A percentile compares a stretch with the other conserved stretches of the same genome.
phyloP scores from a whole-genome alignment of 1,140 invertebrate genomes.

The Ips nitidus region DNA sequence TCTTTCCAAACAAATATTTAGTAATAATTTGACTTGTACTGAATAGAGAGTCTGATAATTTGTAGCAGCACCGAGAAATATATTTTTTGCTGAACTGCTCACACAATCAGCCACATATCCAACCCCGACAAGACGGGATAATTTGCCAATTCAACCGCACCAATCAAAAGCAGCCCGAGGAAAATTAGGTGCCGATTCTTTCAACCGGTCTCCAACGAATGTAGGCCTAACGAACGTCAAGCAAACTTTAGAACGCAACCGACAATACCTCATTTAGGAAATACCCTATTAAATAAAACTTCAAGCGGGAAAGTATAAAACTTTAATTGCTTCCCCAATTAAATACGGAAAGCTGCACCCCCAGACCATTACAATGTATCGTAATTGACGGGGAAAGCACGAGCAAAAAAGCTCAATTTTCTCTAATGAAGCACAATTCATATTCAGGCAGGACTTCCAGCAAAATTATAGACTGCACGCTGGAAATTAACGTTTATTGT shows the following conservation, averaged over 20 bases:
- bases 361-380: background rate
- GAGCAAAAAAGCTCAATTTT: slow-evolving; percentile 2
- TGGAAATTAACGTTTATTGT: background rate
- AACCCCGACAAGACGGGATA: no score
- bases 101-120: no score
- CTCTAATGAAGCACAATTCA: slow-evolving; percentile 4
- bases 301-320: slow-evolving; percentile 2
- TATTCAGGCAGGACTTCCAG: background rate
- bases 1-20: no score
- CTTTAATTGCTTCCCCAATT: slow-evolving; percentile 6
- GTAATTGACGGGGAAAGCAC: background rate
- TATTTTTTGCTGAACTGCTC: no score
- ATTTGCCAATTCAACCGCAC: no score
- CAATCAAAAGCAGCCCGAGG: no score
- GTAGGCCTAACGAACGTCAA: no score
- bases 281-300: background rate
- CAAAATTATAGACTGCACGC: background rate
- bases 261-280: slow-evolving; percentile 1
- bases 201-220: no score
- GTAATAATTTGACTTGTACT: no score
- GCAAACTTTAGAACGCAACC: background rate
- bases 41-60: no score
- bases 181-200: no score
- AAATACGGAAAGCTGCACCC: background rate
- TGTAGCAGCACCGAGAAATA: no score